Evolutionary conservation across 1,140 invertebrate genomes (phyloP).

Genomic region (Sinella curviseta): DNA sequence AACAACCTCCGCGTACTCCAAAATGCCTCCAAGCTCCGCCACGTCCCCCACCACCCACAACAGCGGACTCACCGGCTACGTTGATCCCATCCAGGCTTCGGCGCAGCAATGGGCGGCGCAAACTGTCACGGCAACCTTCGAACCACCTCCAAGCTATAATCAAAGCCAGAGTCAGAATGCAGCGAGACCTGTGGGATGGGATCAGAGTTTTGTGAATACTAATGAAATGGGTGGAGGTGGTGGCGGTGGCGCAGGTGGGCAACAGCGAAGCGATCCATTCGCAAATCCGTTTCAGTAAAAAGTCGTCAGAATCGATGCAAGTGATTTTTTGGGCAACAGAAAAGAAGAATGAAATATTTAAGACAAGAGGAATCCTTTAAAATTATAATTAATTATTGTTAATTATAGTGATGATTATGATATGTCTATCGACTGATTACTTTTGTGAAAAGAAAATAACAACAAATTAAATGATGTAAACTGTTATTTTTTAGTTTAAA

Average conservation of each 20-base stretch:
- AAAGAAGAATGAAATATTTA: too few species aligned
- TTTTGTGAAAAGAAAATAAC: too few species aligned
- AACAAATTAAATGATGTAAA: too few species aligned
- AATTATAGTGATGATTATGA: too few species aligned
- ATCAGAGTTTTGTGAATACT: slow-evolving; percentile 24
- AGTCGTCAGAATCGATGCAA: too few species aligned
- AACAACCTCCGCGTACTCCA: background rate
- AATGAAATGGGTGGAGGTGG: background rate
- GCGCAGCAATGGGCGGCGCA: slow-evolving; percentile 36
- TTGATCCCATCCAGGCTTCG: slow-evolving; percentile 24
- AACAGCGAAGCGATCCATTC: slow-evolving; percentile 24
- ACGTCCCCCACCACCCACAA: background rate
- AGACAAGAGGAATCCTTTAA: too few species aligned
- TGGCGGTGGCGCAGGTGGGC: too few species aligned
- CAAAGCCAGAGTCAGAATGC: background rate
- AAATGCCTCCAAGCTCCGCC: background rate
- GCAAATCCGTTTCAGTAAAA: slow-evolving; percentile 33
- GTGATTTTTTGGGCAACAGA: too few species aligned
- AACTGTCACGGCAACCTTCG: background rate
- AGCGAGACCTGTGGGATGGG: slow-evolving; percentile 25
- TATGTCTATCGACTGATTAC: too few species aligned
- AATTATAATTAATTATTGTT: too few species aligned
- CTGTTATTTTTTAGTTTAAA: too few species aligned
- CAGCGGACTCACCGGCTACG: background rate
- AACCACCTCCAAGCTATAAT: slow-evolving; percentile 37